phyloP scores from a whole-genome alignment of 2,797 vertebrate genomes.

The Trachops cirrhosus region DNA sequence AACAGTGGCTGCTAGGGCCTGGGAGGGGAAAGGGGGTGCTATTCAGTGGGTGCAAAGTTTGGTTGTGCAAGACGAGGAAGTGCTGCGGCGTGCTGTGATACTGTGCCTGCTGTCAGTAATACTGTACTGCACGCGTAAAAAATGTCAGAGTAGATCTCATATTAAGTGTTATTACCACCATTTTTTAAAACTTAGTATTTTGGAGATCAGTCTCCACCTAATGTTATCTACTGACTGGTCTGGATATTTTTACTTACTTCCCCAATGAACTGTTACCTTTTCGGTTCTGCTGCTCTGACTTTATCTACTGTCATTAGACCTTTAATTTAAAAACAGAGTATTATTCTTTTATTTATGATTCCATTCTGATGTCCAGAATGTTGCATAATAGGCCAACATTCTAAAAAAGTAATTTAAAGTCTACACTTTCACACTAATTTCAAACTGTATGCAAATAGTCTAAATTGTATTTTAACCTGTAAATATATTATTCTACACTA shows the following conservation, averaged over 20 bases:
- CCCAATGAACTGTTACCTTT: not conserved
- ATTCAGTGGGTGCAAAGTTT: not conserved
- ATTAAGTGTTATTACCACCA: not conserved
- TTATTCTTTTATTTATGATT: constrained; percentile 3
- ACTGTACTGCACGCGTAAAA: not conserved
- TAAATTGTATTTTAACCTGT: not conserved
- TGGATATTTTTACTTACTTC: not conserved
- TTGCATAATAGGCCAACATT: not conserved
- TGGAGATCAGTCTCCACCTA: not conserved
- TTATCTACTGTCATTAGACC: not conserved
- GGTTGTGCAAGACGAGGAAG: not conserved
- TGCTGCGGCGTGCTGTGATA: not conserved
- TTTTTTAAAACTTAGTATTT: not conserved
- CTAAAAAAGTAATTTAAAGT: constrained; percentile 15
- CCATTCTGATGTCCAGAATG: not conserved
- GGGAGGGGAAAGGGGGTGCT: not conserved
- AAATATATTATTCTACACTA: constrained; percentile 10
- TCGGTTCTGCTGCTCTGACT: not conserved
- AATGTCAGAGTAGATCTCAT: not conserved
- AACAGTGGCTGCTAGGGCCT: not conserved
- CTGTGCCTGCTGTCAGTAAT: not conserved
- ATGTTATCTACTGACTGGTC: not conserved
- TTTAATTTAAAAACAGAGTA: constrained; percentile 14
- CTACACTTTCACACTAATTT: not conserved
- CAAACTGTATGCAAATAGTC: constrained; percentile 23